These are phyloP conservation scores for Rhadinocentrus ornatus DNA, from an alignment of 2,797 vertebrate species.

Conservation along the genomic window DNA sequence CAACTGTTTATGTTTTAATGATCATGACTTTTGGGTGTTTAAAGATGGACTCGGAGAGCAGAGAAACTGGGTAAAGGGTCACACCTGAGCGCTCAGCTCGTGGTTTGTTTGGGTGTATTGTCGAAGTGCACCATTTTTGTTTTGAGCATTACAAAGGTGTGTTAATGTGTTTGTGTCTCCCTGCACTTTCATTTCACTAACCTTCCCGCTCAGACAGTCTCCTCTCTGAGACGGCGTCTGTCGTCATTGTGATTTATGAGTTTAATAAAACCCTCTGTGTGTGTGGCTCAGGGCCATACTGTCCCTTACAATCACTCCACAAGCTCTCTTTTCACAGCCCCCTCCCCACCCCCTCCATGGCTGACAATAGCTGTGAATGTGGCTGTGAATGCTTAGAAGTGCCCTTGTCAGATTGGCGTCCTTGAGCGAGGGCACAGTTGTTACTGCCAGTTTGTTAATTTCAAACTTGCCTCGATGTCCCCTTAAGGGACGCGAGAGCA, in stretches of 20 bases:
- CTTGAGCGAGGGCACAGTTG: slow-evolving; percentile 74
- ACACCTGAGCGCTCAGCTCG: slow-evolving; percentile 4
- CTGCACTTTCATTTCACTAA: slow-evolving; percentile 69
- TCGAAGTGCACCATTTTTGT: slow-evolving; percentile 39
- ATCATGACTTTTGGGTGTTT: neutral
- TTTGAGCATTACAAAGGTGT: slow-evolving; percentile 38
- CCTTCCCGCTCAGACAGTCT: slow-evolving; percentile 77
- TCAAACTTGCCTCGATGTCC: slow-evolving; percentile 73
- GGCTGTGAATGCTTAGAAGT: slow-evolving; percentile 72
- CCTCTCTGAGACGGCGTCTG: slow-evolving; percentile 74
- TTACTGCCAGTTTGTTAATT: slow-evolving; percentile 78
- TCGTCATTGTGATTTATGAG: slow-evolving; percentile 81
- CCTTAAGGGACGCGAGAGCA: slow-evolving; percentile 68
- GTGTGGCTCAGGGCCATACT: slow-evolving; percentile 76
- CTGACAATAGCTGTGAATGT: slow-evolving; percentile 78
- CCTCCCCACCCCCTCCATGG: slow-evolving; percentile 61
- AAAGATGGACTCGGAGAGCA: neutral
- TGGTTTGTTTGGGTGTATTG: slow-evolving; percentile 32
- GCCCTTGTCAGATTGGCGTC: slow-evolving; percentile 77
- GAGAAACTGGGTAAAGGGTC: slow-evolving; percentile 12
- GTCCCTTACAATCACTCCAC: slow-evolving; percentile 80
- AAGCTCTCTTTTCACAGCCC: slow-evolving; percentile 71
- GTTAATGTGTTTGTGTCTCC: slow-evolving; percentile 43
- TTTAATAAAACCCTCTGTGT: slow-evolving; percentile 78
- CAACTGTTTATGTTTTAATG: neutral